A percentile compares a stretch with the other conserved stretches of the same genome.
These are phyloP conservation scores for Atlantisia rogersi DNA, from an alignment of 2,113 vertebrate species.

Conservation along the genomic window DNA sequence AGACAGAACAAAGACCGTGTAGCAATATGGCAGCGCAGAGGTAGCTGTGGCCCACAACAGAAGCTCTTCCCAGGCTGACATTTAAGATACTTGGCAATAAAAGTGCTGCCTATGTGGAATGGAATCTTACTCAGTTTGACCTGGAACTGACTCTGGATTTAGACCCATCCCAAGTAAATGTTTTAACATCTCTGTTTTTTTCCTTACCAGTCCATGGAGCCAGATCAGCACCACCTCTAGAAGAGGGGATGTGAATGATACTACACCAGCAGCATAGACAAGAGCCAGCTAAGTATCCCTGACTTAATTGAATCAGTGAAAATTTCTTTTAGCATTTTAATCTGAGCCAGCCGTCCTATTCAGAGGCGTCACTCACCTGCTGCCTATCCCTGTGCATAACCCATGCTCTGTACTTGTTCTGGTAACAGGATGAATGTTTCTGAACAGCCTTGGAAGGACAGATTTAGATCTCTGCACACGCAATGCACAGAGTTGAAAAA, in stretches of 20 bases:
- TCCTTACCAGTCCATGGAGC: background rate
- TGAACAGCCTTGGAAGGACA: background rate
- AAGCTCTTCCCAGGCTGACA: background rate
- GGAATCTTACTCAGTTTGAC: background rate
- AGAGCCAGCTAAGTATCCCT: background rate
- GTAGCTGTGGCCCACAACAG: background rate
- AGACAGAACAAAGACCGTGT: background rate
- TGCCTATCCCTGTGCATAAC: background rate
- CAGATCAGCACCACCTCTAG: background rate
- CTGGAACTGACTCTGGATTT: fast-evolving
- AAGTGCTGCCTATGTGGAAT: background rate
- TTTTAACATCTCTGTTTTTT: background rate
- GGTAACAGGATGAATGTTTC: background rate
- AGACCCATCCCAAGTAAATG: background rate
- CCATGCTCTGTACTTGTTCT: background rate
- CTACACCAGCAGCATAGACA: background rate
- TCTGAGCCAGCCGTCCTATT: background rate
- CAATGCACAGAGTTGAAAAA: background rate
- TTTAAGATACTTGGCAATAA: background rate
- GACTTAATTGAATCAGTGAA: background rate
- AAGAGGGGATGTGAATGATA: background rate
- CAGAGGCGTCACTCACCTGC: background rate
- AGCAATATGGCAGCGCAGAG: background rate
- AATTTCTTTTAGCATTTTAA: background rate
- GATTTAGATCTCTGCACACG: background rate